Conservation (phyloP, 2,113 vertebrate genomes). For the Anseranas semipalmata region DNA sequence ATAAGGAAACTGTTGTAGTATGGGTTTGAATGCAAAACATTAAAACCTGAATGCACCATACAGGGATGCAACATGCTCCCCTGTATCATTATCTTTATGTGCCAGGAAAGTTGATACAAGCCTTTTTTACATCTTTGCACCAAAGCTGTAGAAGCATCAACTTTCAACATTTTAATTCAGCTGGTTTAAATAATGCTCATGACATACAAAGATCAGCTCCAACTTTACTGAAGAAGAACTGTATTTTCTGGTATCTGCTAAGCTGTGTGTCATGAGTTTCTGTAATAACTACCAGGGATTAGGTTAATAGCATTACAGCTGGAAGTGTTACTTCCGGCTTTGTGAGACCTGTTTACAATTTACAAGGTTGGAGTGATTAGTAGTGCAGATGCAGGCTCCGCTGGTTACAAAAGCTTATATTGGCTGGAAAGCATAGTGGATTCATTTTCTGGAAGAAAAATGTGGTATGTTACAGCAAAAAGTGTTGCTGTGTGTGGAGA, state of each 20-base stretch:
- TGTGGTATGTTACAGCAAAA: not conserved
- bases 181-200: conserved; percentile 15
- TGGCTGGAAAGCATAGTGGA: not conserved
- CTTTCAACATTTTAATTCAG: conserved; percentile 23
- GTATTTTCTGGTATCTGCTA: conserved; percentile 46
- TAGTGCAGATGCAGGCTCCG: conserved; percentile 35
- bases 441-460: conserved; percentile 39
- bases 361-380: conserved; percentile 70
- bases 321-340: conserved; percentile 39
- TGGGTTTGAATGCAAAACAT: not conserved
- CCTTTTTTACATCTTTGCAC: not conserved
- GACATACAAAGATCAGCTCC: conserved; percentile 26
- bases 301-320: conserved; percentile 67
- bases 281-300: conserved; percentile 60
- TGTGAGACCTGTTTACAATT: conserved; percentile 58
- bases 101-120: not conserved
- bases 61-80: not conserved
- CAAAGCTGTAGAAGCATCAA: not conserved
- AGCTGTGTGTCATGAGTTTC: conserved; percentile 30
- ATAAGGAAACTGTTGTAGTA: not conserved
- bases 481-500: conserved; percentile 6
- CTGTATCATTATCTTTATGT: not conserved
- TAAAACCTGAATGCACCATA: not conserved
- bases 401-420: conserved; percentile 34
- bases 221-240: conserved; percentile 18